These are phyloP conservation scores for Acanthopagrus latus DNA, from an alignment of 2,797 vertebrate genomes.

Conservation along the genomic window DNA sequence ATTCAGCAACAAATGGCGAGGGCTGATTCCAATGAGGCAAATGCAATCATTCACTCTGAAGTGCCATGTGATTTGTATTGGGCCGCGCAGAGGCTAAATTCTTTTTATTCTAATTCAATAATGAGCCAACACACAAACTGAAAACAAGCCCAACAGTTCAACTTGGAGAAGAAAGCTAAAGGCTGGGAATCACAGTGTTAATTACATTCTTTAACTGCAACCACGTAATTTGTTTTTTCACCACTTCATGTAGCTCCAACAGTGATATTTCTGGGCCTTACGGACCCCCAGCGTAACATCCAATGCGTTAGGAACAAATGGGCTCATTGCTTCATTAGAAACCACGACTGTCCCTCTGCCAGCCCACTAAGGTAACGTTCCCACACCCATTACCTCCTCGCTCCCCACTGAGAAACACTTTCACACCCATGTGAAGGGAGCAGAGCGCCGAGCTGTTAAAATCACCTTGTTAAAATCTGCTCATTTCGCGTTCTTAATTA, in stretches of 20 bases:
- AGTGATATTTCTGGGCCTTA: background rate
- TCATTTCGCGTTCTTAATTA: conserved; percentile 77
- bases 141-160: conserved; percentile 40
- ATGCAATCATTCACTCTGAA: conserved; percentile 67
- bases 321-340: conserved; percentile 45
- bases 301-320: conserved; percentile 48
- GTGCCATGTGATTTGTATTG: conserved; percentile 66
- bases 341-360: conserved; percentile 5
- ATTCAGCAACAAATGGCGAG: conserved; percentile 40
- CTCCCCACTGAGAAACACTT: conserved; percentile 72
- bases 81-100: conserved; percentile 39
- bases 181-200: conserved; percentile 19
- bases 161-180: background rate
- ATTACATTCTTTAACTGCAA: conserved; percentile 39
- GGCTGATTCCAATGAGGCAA: conserved; percentile 75
- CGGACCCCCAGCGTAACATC: background rate
- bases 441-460: conserved; percentile 58
- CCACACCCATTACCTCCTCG: conserved; percentile 65
- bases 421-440: conserved; percentile 74
- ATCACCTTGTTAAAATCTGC: conserved; percentile 75
- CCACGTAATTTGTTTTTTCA: conserved; percentile 16
- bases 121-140: conserved; percentile 29
- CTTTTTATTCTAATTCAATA: conserved; percentile 62
- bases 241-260: conserved; percentile 17
- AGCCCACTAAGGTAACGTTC: conserved; percentile 44